Conservation (phyloP, 1,140 invertebrate species). For the Drosophila kanapiae region DNA sequence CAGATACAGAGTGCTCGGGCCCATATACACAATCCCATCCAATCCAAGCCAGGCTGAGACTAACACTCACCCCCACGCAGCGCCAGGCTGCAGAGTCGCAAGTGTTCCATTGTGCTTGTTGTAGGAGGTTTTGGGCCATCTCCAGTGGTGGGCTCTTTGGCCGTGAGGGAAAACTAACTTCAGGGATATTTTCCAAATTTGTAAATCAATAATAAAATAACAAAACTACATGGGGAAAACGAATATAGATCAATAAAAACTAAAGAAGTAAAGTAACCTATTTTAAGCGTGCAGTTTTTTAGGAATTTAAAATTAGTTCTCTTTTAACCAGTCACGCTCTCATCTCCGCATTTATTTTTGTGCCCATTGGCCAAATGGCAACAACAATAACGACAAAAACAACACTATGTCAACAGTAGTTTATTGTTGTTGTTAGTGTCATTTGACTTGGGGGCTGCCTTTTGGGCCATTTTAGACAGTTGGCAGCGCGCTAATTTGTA, state of each 20-base stretch:
- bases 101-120: slow-evolving; percentile 76
- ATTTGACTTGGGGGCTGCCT: slow-evolving; percentile 79
- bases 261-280: neutral
- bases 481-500: slow-evolving; percentile 83
- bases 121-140: slow-evolving; percentile 55
- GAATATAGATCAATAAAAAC: neutral
- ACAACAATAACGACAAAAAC: slow-evolving; percentile 64
- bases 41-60: slow-evolving; percentile 24
- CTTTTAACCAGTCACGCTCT: slow-evolving; percentile 2
- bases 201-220: neutral
- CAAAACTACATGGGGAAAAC: too few relatives aligned
- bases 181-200: too few relatives aligned
- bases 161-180: neutral
- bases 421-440: slow-evolving; percentile 84
- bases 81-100: slow-evolving; percentile 56
- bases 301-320: neutral
- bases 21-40: slow-evolving; percentile 23
- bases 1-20: slow-evolving; percentile 17
- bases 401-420: slow-evolving; percentile 75
- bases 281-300: neutral
- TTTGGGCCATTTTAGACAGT: slow-evolving; percentile 77
- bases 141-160: slow-evolving; percentile 5
- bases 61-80: slow-evolving; percentile 73
- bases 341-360: slow-evolving; percentile 18
- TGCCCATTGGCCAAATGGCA: slow-evolving; percentile 11